Percentiles rank a stretch among this genome's conserved stretches.
These are phyloP conservation scores for Hyperoplus immaculatus DNA, from an alignment of 2,797 vertebrate species.

Conservation along the genomic window DNA sequence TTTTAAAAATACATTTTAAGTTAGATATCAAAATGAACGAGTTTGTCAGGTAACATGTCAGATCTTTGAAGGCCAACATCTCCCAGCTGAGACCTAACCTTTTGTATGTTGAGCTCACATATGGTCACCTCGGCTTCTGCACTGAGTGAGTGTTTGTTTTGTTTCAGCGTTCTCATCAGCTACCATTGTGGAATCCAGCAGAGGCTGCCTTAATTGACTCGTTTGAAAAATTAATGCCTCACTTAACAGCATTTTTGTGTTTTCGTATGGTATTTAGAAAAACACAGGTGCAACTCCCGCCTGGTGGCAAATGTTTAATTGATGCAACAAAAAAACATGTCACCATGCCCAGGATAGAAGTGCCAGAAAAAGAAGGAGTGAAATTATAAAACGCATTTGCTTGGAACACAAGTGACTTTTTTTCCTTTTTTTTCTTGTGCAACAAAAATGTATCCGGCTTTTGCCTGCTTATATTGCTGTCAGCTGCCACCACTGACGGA, in stretches of 20 bases:
- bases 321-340: constrained; percentile 65
- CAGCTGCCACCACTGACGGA: constrained; percentile 11
- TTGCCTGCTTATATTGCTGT: constrained; percentile 7
- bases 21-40: constrained; percentile 12
- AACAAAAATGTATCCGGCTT: not conserved
- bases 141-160: constrained; percentile 63
- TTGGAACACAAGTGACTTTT: constrained; percentile 7
- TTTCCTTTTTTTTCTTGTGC: constrained; percentile 3
- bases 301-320: constrained; percentile 79
- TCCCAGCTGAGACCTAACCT: constrained; percentile 33
- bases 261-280: constrained; percentile 68
- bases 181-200: constrained; percentile 68
- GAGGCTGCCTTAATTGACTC: constrained; percentile 81
- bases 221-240: constrained; percentile 83
- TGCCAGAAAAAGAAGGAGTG: not conserved
- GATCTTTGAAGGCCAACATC: not conserved
- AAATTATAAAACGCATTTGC: constrained; percentile 36
- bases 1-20: not conserved
- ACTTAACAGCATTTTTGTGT: constrained; percentile 83
- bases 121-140: constrained; percentile 37
- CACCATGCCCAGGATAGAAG: constrained; percentile 46
- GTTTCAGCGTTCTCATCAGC: constrained; percentile 77
- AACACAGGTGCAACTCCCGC: constrained; percentile 78
- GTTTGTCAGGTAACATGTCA: constrained; percentile 3
- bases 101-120: constrained; percentile 21